A percentile compares a stretch with the other conserved stretches of the same genome.
phyloP scores from a whole-genome alignment of 2,888 invertebrate species.

The Hymenopus coronatus region DNA sequence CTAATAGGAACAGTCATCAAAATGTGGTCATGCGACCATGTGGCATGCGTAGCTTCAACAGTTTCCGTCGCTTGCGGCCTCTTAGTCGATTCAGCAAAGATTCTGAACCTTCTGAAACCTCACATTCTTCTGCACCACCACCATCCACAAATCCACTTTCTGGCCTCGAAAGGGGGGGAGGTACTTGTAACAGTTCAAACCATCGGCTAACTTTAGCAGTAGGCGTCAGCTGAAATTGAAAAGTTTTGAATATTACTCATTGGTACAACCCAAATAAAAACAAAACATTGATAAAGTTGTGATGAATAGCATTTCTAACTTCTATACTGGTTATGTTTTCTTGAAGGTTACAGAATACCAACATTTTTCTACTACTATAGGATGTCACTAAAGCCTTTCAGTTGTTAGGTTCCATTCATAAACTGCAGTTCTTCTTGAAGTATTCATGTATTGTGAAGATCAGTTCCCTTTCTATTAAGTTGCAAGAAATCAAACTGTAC shows the following conservation, averaged over 20 bases:
- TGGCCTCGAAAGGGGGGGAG: conserved; percentile 57
- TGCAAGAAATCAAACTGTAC: too few relatives aligned
- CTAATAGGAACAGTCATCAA: conserved; percentile 42
- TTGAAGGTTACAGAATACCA: too few relatives aligned
- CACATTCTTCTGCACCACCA: conserved; percentile 53
- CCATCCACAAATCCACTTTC: conserved; percentile 75
- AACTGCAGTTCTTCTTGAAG: too few relatives aligned
- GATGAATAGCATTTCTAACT: too few relatives aligned
- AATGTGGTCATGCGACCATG: conserved; percentile 67
- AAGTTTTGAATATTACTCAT: neutral
- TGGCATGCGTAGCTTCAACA: conserved; percentile 61
- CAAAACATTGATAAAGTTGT: too few relatives aligned
- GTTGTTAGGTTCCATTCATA: too few relatives aligned
- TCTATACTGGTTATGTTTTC: too few relatives aligned
- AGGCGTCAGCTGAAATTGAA: conserved; percentile 61
- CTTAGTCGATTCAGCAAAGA: conserved; percentile 64
- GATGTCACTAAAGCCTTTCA: too few relatives aligned
- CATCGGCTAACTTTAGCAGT: conserved; percentile 77
- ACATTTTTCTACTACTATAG: too few relatives aligned
- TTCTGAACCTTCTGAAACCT: conserved; percentile 62
- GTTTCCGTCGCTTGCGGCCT: conserved; percentile 61
- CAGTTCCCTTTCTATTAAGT: too few relatives aligned
- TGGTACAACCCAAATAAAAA: neutral
- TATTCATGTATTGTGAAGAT: too few relatives aligned
- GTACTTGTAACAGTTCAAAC: conserved; percentile 67